These are phyloP conservation scores for Hoplostethus atlanticus DNA, from an alignment of 2,797 vertebrate genomes.

Conservation along the genomic window DNA sequence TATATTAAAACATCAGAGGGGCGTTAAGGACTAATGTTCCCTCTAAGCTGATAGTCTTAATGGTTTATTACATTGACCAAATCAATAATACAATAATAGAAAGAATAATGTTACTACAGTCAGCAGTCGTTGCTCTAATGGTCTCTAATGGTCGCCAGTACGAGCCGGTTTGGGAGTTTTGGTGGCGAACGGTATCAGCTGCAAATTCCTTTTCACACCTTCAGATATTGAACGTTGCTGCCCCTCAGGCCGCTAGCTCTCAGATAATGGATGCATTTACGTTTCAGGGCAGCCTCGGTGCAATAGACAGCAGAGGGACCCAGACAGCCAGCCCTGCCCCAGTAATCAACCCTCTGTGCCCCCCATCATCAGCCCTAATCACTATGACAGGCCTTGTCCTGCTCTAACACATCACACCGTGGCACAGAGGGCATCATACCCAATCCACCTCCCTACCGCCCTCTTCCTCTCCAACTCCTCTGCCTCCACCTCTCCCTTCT, in stretches of 20 bases:
- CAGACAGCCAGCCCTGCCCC: background rate
- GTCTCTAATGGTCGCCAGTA: too few species aligned
- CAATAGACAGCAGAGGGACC: conserved; percentile 35
- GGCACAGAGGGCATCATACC: background rate
- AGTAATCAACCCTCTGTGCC: background rate
- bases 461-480: background rate
- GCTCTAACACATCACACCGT: background rate
- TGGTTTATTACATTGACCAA: too few species aligned
- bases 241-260: conserved; percentile 18
- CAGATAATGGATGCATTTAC: conserved; percentile 38
- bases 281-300: background rate
- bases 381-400: background rate
- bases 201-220: too few species aligned
- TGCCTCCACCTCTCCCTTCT: background rate
- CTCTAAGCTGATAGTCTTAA: too few species aligned
- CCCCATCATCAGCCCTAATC: conserved; percentile 9
- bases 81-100: too few species aligned
- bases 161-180: too few species aligned
- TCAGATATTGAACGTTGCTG: conserved; percentile 4
- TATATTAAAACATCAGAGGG: too few species aligned
- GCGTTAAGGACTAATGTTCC: too few species aligned
- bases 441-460: background rate
- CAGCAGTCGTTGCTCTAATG: too few species aligned
- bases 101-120: too few species aligned
- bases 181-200: background rate